Percentiles rank a stretch among this genome's conserved stretches.
Evolutionary conservation across 2,797 vertebrate genomes (phyloP).

Genomic region (Chrysocyon brachyurus): DNA sequence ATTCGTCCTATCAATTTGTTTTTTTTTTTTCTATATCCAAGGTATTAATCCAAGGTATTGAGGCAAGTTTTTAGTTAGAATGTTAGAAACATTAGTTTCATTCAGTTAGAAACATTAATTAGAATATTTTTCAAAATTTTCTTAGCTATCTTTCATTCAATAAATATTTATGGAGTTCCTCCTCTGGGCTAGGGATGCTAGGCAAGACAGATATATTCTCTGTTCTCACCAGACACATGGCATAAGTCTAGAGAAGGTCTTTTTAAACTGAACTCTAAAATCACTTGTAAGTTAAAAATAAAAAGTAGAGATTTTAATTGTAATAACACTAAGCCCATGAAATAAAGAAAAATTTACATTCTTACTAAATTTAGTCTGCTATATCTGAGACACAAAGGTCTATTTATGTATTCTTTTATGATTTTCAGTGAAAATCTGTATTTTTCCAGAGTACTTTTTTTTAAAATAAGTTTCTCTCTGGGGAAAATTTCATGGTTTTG

Average conservation of each 20-base stretch:
- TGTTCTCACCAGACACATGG: slow-evolving; percentile 12
- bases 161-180: slow-evolving; percentile 72
- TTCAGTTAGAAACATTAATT: slow-evolving; percentile 70
- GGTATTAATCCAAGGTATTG: slow-evolving; percentile 23
- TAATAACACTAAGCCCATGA: neutral
- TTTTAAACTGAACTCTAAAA: slow-evolving; percentile 57
- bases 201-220: slow-evolving; percentile 38
- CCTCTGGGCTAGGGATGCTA: slow-evolving; percentile 6
- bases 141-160: slow-evolving; percentile 56
- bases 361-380: slow-evolving; percentile 35
- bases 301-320: slow-evolving; percentile 58
- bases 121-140: slow-evolving; percentile 69
- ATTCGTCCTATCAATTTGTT: slow-evolving; percentile 7
- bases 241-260: neutral
- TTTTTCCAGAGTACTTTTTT: neutral
- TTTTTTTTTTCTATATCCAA: slow-evolving; percentile 7
- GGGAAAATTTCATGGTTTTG: neutral
- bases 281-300: slow-evolving; percentile 39
- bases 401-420: slow-evolving; percentile 35
- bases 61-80: slow-evolving; percentile 57
- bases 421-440: neutral
- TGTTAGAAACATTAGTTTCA: slow-evolving; percentile 63
- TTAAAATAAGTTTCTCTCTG: neutral
- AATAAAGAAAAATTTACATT: neutral
- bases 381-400: neutral